phyloP scores from a whole-genome alignment of 2,113 vertebrate species.

The Scomber colias region DNA sequence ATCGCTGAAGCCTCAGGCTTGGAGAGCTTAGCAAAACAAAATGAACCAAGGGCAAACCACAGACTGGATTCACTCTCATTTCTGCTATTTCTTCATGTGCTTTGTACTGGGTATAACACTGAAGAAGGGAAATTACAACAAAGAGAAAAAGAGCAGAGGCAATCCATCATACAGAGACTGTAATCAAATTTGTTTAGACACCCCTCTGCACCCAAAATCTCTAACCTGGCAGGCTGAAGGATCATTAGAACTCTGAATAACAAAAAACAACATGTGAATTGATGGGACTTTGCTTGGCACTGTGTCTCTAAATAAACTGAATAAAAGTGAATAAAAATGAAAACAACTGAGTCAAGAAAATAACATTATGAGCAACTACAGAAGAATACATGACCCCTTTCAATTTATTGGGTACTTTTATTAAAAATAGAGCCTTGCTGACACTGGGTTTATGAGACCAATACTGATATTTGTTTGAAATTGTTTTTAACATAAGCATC shows the following conservation, averaged over 20 bases:
- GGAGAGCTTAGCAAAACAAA: constrained; percentile 61
- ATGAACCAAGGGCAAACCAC: constrained; percentile 45
- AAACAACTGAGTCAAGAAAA: not conserved
- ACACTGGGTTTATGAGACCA: too few relatives aligned
- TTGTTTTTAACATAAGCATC: too few relatives aligned
- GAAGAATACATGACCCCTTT: too few relatives aligned
- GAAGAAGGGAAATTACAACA: constrained; percentile 37
- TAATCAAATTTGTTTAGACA: not conserved
- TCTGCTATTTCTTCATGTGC: constrained; percentile 13
- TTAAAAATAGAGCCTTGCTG: too few relatives aligned
- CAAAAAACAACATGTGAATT: not conserved
- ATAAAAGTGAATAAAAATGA: not conserved
- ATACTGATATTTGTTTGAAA: too few relatives aligned
- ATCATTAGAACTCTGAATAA: not conserved
- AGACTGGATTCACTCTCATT: constrained; percentile 39
- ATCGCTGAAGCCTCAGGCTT: constrained; percentile 58
- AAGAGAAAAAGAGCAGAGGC: constrained; percentile 1
- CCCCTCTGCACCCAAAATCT: not conserved
- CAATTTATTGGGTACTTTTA: too few relatives aligned
- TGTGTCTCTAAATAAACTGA: not conserved
- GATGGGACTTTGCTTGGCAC: not conserved
- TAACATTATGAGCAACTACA: too few relatives aligned
- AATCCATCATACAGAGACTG: not conserved
- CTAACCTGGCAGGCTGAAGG: not conserved
- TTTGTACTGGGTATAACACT: constrained; percentile 35